Percentiles rank a stretch among this genome's conserved stretches.
These are phyloP conservation scores for Ephydatia muelleri DNA, from an alignment of 37 sponge, comb jelly and placozoan genomes.

Conservation along the genomic window DNA sequence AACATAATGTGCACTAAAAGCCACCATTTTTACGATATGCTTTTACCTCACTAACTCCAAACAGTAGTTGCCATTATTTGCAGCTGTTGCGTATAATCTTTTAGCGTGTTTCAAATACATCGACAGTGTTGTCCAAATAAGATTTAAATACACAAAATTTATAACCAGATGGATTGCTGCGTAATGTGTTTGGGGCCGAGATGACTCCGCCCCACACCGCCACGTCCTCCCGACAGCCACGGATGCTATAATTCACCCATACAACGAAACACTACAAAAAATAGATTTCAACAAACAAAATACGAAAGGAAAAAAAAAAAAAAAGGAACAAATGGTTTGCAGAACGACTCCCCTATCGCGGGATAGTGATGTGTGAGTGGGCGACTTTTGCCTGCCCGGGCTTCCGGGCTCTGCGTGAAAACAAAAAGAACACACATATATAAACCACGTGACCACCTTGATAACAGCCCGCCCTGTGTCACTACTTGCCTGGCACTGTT, in stretches of 20 bases:
- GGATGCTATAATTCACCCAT: background rate
- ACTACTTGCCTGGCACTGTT: background rate
- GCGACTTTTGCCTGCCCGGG: background rate
- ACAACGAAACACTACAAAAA: background rate
- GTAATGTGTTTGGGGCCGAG: no score
- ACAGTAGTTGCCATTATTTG: slow-evolving; percentile 2
- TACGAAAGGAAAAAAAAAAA: background rate
- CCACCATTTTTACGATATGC: background rate
- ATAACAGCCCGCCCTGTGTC: background rate
- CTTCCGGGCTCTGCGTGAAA: background rate
- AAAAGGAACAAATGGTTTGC: background rate
- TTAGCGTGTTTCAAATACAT: background rate
- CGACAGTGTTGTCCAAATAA: no score
- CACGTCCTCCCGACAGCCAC: no score
- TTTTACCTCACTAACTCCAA: slow-evolving; percentile 24
- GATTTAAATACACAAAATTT: no score
- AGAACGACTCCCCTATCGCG: background rate
- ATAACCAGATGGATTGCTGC: no score
- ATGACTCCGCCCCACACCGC: no score
- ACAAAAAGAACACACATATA: background rate
- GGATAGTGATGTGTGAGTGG: background rate
- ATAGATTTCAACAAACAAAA: background rate
- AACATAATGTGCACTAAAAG: background rate
- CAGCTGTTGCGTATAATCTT: background rate
- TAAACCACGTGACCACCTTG: background rate